Base-by-base conservation (phyloP, 1,140 invertebrate genomes). In the Zophobas atratus region DNA sequence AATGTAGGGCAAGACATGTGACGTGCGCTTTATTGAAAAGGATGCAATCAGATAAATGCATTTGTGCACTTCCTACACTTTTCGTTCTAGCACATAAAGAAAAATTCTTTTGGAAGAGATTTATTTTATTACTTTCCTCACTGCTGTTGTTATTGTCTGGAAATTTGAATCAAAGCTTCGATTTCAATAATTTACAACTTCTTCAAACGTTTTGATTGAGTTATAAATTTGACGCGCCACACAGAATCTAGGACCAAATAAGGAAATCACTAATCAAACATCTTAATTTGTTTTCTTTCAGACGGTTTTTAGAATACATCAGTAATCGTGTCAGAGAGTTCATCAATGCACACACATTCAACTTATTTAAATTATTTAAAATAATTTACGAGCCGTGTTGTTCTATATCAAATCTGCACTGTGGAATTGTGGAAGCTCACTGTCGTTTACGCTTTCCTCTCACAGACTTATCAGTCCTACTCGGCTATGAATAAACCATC, bases 21-120 rank as follows among this genome's bases (percentile, higher is more conserved):
- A 67, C 60, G 39, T 43, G 2, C 33, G 8, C 60, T 41, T 67
- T 67, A 67, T 67, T 67, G 60, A 67, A 67, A 67, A 67, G 33
- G 60, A 67, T 43, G 60, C 60, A 67, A 67, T 67, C 60, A 43
- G 60, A 39, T 67, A 67, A 43, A 67, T 67, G 60, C 60, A 67
- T 39, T 67, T 43, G 38, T 48, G 39, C n/a, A 32, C 6, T 67
- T 55, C 32, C 32, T 55, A n/a, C 6, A 55, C 53, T 55, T 55
- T 67, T 67, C 57, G 60, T 41, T 67, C 39, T n/a, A 3, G 39
- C 8, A 36, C n/a, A 43, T n/a, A 51, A 51, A 1, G 38, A 5
- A 38, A 60, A 60, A 43, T 67, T 41, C 60, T 33, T 20, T 5
- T 32, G 0, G 38, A n/a, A 1, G n/a, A 67, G 60, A 67, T 48